Evolutionary conservation across 2,797 vertebrate genomes (phyloP).

Genomic region (Phoxinus dragarum): DNA sequence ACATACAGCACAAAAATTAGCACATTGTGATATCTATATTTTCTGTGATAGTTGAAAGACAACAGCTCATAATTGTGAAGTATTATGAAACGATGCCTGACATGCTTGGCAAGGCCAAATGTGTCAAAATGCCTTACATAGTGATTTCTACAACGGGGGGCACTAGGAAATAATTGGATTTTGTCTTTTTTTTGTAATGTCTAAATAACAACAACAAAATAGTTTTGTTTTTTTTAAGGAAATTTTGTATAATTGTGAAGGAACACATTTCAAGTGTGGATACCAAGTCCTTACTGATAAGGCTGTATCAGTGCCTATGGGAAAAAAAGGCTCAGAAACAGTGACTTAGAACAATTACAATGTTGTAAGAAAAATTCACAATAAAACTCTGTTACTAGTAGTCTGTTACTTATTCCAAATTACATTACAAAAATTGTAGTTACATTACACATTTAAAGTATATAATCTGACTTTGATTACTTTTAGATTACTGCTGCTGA

Average conservation of each 20-base stretch:
- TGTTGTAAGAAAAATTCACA: neutral
- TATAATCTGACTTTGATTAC: neutral
- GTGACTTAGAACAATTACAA: neutral
- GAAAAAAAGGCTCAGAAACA: neutral
- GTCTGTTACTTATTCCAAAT: neutral
- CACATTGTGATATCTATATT: neutral
- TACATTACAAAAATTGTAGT: neutral
- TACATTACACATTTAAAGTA: neutral
- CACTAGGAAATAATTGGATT: neutral
- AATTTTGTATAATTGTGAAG: neutral
- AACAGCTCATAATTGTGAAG: neutral
- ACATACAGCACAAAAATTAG: neutral
- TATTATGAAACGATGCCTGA: neutral
- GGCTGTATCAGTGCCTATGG: neutral
- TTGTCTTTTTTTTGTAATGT: neutral
- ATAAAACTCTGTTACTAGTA: neutral
- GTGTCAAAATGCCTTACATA: neutral
- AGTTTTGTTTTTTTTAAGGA: no score
- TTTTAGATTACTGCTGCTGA: neutral
- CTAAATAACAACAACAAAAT: neutral
- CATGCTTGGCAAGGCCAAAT: neutral
- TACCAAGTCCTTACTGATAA: no score
- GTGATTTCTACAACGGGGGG: neutral
- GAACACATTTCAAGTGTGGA: neutral
- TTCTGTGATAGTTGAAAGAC: conserved; percentile 2